These are phyloP conservation scores for Ctena decussata DNA, from an alignment of 2,888 invertebrate genomes.

Conservation along the genomic window DNA sequence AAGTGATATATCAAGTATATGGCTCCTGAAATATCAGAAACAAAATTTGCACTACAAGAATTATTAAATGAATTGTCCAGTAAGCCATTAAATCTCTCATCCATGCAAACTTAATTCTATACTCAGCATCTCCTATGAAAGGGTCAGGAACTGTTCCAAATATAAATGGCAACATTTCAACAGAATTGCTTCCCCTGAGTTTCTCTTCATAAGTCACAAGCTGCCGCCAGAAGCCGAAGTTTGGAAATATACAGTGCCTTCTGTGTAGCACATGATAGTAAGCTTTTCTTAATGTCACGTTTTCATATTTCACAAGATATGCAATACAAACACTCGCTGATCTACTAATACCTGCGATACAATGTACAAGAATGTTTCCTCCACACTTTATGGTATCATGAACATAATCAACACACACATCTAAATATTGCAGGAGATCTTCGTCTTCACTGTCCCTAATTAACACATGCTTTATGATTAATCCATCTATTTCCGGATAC, in stretches of 20 bases:
- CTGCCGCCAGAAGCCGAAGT: slow-evolving; percentile 75
- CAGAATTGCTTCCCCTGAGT: slow-evolving; percentile 62
- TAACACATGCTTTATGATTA: slow-evolving; percentile 52
- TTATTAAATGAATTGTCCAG: slow-evolving; percentile 60
- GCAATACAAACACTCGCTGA: slow-evolving; percentile 78
- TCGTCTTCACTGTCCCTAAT: slow-evolving; percentile 73
- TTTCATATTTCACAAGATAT: slow-evolving; percentile 71
- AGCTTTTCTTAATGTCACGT: slow-evolving; percentile 67
- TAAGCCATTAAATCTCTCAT: slow-evolving; percentile 65
- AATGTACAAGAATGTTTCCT: slow-evolving; percentile 74
- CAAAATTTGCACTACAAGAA: slow-evolving; percentile 61
- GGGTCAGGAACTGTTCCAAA: slow-evolving; percentile 66
- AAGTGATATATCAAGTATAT: not conserved
- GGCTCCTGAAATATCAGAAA: not conserved
- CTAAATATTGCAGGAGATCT: slow-evolving; percentile 66
- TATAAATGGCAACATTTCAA: slow-evolving; percentile 72
- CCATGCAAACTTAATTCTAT: slow-evolving; percentile 67
- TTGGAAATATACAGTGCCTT: slow-evolving; percentile 72
- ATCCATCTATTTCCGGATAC: slow-evolving; percentile 60
- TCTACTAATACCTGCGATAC: slow-evolving; percentile 77
- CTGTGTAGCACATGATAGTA: slow-evolving; percentile 68
- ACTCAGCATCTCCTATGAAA: slow-evolving; percentile 60
- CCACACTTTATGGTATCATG: slow-evolving; percentile 46
- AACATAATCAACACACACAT: slow-evolving; percentile 73
- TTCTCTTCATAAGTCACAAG: slow-evolving; percentile 69